Evolutionary conservation across 2,888 invertebrate genomes (phyloP), one percentile per base, ranked within the genome.

Genomic region (Lepidochitona cinerea): DNA sequence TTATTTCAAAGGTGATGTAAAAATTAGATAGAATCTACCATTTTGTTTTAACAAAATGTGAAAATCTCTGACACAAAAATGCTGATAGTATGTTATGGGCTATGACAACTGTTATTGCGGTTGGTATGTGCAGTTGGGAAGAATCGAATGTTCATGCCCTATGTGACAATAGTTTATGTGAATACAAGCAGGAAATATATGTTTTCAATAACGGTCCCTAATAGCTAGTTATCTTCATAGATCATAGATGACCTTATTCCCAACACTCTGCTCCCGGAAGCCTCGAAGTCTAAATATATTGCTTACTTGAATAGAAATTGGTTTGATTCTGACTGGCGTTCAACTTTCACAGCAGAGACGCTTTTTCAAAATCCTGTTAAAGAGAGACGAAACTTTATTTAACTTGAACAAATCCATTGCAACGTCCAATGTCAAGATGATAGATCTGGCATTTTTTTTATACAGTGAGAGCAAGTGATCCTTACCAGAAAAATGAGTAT

Each of bases 281-380:
- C n/a, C 26, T 18, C 32, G 35, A 72, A 67, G 67, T 9, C 32
- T 49, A 37, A 35, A 14, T 14, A 67, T 23, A 49, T 37, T 18
- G 36, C 29, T 7, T 67, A 72, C 26, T 26, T 72, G 33, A n/a
- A 26, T 37, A 18, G 29, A 23, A 18, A 67, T 67, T 72, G 72
- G 72, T 72, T 67, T 72, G 9, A 37, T n/a, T 67, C 26, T 49
- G 23, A 23, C 14, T 72, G 72, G 72, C 26, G 67, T 14, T 23
- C 5, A 29, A 4, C 5, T 33, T 72, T 72, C 54, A 67, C 72
- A 29, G 18, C 37, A 29, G 59, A 59, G 23, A 14, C 32, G 35
- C 33, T 18, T 67, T 49, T 37, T 67, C 66, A 18, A 26, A 5
- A 41, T 23, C 41, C 32, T 52, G 36, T 33, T 23, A 36, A 18